A percentile compares a stretch with the other conserved stretches of the same genome.
phyloP scores from a whole-genome alignment of 2,113 vertebrate genomes.

The Turdus rufiventris region DNA sequence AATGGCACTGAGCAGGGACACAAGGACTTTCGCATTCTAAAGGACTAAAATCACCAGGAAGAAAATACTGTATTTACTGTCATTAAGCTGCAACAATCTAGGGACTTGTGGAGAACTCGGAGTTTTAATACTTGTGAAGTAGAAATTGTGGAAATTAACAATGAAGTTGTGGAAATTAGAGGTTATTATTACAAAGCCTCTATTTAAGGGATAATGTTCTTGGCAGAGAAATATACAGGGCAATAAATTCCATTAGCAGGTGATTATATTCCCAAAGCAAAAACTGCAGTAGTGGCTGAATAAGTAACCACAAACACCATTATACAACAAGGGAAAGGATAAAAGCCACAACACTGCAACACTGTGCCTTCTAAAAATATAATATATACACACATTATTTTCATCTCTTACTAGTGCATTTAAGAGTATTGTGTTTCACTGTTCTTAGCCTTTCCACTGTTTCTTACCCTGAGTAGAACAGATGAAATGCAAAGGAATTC shows the following conservation, averaged over 20 bases:
- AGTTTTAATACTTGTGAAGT: neutral
- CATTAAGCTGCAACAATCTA: neutral
- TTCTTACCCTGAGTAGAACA: neutral
- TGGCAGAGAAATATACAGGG: slow-evolving; percentile 54
- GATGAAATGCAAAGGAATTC: neutral
- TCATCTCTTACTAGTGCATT: neutral
- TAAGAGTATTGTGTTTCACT: neutral
- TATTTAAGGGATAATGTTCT: slow-evolving; percentile 60
- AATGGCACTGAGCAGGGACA: neutral
- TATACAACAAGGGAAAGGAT: neutral
- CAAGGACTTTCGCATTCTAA: neutral
- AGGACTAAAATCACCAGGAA: neutral
- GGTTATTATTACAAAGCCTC: slow-evolving; percentile 48
- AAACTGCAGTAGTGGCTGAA: slow-evolving; percentile 19
- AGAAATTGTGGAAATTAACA: slow-evolving; percentile 32
- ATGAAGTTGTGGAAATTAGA: slow-evolving; percentile 51
- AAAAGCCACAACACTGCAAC: neutral
- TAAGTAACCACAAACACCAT: slow-evolving; percentile 48
- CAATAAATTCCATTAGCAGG: slow-evolving; percentile 57
- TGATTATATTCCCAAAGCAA: slow-evolving; percentile 55
- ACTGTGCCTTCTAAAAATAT: neutral
- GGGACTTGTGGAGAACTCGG: neutral
- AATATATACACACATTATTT: neutral
- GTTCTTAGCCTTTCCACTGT: neutral
- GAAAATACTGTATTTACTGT: neutral